Conservation (phyloP, 2,113 vertebrate genomes). For the Serinus canaria region DNA sequence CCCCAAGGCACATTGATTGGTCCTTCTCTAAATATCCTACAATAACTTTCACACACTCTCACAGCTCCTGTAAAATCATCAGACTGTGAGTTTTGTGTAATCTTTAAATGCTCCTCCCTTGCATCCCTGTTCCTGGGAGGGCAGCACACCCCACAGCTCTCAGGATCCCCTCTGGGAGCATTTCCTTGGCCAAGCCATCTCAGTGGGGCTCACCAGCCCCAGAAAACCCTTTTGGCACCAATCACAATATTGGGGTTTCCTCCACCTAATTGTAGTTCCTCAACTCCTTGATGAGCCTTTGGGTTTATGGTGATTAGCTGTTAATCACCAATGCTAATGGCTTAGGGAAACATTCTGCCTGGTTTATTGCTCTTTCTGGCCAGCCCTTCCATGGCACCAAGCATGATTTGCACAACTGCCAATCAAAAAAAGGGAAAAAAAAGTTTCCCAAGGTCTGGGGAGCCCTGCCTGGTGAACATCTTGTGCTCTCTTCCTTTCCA, state of each 20-base stretch:
- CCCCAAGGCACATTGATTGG: background rate
- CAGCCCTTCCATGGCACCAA: background rate
- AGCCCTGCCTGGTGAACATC: background rate
- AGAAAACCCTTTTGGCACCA: background rate
- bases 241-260: accelerated
- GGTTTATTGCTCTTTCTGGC: background rate
- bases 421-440: background rate
- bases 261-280: background rate
- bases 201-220: background rate
- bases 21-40: background rate
- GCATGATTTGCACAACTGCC: background rate
- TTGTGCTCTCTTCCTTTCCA: background rate
- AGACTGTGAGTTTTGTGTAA: background rate
- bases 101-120: background rate
- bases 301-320: background rate
- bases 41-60: background rate
- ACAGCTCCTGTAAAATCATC: background rate
- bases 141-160: background rate
- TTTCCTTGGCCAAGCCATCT: background rate
- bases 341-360: background rate
- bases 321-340: background rate
- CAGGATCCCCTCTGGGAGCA: background rate
- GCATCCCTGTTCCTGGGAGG: background rate
- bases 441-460: background rate
- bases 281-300: background rate